phyloP scores from a whole-genome alignment of 2,888 invertebrate genomes.

The Polydesmus complanatus region DNA sequence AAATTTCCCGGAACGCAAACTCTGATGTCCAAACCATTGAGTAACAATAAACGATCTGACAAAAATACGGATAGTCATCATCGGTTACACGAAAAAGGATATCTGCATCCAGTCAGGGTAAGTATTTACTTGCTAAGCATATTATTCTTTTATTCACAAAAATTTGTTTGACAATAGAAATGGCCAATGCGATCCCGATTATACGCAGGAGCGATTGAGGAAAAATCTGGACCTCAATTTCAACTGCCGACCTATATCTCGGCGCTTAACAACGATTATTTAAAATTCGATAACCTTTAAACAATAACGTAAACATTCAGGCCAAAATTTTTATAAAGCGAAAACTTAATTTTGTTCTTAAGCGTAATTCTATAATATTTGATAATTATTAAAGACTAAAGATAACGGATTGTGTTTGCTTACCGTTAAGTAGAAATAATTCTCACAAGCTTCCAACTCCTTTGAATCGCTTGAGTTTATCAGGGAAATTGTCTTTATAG shows the following conservation, averaged over 20 bases:
- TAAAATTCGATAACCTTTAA: neutral
- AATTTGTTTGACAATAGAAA: slow-evolving; percentile 10
- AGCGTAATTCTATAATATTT: no score
- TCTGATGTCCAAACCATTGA: neutral
- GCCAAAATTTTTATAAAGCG: no score
- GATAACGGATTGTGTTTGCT: no score
- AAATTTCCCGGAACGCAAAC: neutral
- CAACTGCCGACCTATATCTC: neutral
- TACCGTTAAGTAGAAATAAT: no score
- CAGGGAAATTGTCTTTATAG: slow-evolving; percentile 70
- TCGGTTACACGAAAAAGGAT: slow-evolving; percentile 11
- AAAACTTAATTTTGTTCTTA: no score
- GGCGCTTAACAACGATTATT: neutral
- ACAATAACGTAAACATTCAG: no score
- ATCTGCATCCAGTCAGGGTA: slow-evolving; percentile 13
- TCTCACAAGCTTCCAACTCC: slow-evolving; percentile 71
- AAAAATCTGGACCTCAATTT: neutral
- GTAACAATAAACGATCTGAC: neutral
- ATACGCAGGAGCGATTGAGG: slow-evolving; percentile 14
- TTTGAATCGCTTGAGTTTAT: slow-evolving; percentile 72
- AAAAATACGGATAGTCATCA: neutral
- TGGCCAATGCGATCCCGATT: slow-evolving; percentile 18
- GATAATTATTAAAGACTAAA: no score
- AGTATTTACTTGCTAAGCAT: neutral
- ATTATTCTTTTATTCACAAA: neutral